Evolutionary conservation across 1,140 invertebrate species (phyloP), one percentile per base, ranked within the genome.

Genomic region (Drosophila sturtevanti): DNA sequence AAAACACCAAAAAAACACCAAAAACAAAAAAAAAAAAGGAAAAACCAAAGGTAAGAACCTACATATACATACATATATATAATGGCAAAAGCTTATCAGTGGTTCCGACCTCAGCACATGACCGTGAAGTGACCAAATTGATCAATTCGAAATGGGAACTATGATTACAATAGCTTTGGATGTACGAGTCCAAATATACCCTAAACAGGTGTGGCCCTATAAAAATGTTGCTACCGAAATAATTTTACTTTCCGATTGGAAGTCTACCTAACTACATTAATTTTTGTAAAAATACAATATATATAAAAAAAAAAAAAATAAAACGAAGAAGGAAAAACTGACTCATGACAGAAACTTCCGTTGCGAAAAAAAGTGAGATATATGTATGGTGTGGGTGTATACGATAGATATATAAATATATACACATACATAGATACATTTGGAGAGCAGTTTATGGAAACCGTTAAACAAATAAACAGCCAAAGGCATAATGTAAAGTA

Each of bases 261-360:
- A 65, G 71, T 63, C 81, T 54, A 76, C 16, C 41, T 11, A 48
- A 48, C 41, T 48, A 11, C 44, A 75, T 72, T 55, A 77, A 52
- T 72, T 80, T 55, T 55, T 14, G 52, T 16, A 16, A 44, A 44
- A 41, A 41, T 6, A 41, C n/a, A n/a, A n/a, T n/a, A n/a, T n/a
- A n/a, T n/a, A n/a, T n/a, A n/a, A n/a, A n/a, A n/a, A n/a, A n/a
- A n/a, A n/a, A n/a, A n/a, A n/a, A n/a, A n/a, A n/a, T n/a, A 41
- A n/a, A n/a, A 44, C 16, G 3, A 10, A 31, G 6, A 63, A 67
- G 34, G 62, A 44, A 22, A 59, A 65, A 68, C 74, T 86, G 82
- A 86, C 75, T 86, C 82, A 86, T 87, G 82, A 72, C 82, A 79
- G 44, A 87, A 82, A 72, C 82, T 87, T 86, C 84, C 82, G 84